These are phyloP conservation scores for Trichonephila clavata DNA, from an alignment of 1,140 invertebrate species.

Conservation along the genomic window DNA sequence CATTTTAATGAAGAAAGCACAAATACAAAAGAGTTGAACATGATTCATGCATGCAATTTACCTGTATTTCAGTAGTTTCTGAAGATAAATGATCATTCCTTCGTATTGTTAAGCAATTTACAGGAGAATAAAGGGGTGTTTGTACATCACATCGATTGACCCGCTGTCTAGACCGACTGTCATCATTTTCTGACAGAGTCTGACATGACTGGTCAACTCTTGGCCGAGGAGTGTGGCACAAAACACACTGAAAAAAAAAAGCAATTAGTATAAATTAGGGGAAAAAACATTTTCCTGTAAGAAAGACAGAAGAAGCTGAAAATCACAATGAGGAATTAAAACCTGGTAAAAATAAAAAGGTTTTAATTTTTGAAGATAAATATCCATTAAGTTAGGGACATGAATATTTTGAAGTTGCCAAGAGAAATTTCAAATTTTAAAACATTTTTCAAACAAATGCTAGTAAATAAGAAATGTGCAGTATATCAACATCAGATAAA, in stretches of 20 bases:
- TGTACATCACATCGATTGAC: conserved; percentile 52
- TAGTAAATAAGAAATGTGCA: no score
- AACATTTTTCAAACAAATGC: no score
- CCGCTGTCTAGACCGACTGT: conserved; percentile 29
- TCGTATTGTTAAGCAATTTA: conserved; percentile 43
- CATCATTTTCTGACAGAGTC: conserved; percentile 67
- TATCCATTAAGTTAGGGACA: no score
- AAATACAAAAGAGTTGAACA: no score
- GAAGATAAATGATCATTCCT: conserved; percentile 71
- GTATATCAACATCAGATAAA: no score
- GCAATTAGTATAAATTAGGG: neutral
- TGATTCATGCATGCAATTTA: neutral
- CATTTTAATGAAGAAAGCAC: no score
- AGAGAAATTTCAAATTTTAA: no score
- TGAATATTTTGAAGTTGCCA: no score
- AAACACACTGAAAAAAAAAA: conserved; percentile 63
- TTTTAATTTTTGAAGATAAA: no score
- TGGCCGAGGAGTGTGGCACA: conserved; percentile 73
- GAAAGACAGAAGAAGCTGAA: no score
- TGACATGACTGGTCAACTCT: conserved; percentile 64
- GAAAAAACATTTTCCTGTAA: neutral
- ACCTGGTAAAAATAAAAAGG: no score
- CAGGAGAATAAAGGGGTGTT: conserved; percentile 44
- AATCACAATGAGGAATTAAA: no score
- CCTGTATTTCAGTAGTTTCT: conserved; percentile 69